Evolutionary conservation across 2,113 vertebrate species (phyloP), one percentile per base, ranked within the genome.

Genomic region (Bufo bufo): DNA sequence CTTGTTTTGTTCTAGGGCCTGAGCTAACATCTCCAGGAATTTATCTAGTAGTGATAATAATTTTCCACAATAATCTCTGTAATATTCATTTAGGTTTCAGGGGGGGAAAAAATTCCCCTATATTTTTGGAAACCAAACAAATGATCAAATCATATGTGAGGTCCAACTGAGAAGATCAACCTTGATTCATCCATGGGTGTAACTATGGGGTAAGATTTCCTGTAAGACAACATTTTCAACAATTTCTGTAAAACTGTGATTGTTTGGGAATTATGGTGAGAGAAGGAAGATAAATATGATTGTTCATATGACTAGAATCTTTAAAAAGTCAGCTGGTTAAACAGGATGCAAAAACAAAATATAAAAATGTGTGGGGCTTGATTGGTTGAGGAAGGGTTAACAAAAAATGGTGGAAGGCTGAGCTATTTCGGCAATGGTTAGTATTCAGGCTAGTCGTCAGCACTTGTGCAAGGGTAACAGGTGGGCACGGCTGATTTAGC

Each of bases 401-500:
- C 45, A 50, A 49, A 83, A 33, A 50, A 66, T 50, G 45, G 13
- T 52, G 20, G 12, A 69, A 2, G 81, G 13, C 20, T 49, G 33
- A 56, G 20, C 13, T 33, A 58, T 80, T n/a, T 54, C 71, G 47
- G 72, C 71, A 61, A 75, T 77, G 2, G 13, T 43, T 14, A 54
- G 52, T n/a, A 58, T 74, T 74, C 54, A 23, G 49, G 0, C 13
- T 43, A 11, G 19, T 56, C 49, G 54, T 2, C 13, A 59, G 17
- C 56, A 77, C 56, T 85, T 75, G 69, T 74, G 69, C 8, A 10
- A 56, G 63, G 65, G 77, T 65, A 71, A 77, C 85, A 87, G 85
- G 85, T 83, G 86, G 86, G 56, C 77, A 58, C 6, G 61, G 47
- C 75, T 56, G 49, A 77, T 43, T 81, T 81, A 87, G 69, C 50